phyloP scores from a whole-genome alignment of 2,113 vertebrate genomes.

The Hemiprocne comata region DNA sequence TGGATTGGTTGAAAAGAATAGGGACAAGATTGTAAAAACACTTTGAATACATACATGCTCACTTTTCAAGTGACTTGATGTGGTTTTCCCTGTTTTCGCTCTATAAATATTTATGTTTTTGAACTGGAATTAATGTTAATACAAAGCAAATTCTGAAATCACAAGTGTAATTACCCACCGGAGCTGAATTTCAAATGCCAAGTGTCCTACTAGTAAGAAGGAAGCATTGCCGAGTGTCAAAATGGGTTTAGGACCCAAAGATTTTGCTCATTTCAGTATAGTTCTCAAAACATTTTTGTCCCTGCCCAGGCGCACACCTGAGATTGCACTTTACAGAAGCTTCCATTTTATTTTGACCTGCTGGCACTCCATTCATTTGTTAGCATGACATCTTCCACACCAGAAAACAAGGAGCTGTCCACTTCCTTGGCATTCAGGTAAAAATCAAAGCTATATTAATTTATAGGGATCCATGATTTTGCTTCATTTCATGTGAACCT shows the following conservation, averaged over 20 bases:
- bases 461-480: not conserved
- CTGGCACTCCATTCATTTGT: not conserved
- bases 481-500: not conserved
- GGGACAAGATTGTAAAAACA: not conserved
- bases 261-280: not conserved
- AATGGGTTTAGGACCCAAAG: not conserved
- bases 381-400: not conserved
- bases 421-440: not conserved
- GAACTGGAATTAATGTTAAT: constrained; percentile 15
- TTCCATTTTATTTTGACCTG: not conserved
- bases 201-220: not conserved
- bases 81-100: not conserved
- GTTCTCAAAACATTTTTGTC: not conserved
- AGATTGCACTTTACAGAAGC: not conserved
- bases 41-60: not conserved
- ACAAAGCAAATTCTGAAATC: constrained; percentile 25
- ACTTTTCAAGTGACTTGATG: not conserved
- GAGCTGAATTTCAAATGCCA: not conserved
- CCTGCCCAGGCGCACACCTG: not conserved
- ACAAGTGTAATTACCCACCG: not conserved
- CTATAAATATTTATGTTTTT: not conserved
- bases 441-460: not conserved
- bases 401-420: not conserved
- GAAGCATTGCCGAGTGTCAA: not conserved
- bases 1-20: not conserved